Evolutionary conservation across 2,888 invertebrate species (phyloP), one percentile per base, ranked within the genome.

Genomic region (Cantharis nigra): DNA sequence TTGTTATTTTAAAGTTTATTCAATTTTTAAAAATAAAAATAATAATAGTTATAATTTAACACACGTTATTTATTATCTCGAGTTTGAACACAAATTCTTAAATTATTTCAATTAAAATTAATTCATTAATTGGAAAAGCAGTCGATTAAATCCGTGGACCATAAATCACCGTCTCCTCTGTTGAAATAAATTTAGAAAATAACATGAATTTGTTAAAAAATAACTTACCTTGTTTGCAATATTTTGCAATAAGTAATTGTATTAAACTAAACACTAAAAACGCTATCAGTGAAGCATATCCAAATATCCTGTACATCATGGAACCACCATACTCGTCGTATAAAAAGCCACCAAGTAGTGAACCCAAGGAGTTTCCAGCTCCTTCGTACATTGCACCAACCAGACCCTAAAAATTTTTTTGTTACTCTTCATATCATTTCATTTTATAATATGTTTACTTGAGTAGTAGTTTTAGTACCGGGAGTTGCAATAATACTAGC

Each of bases 331-430:
- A 49, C 0, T 85, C 84, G 13, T 91, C 89, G 84, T 94, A 93
- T 49, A 95, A 86, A 7, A 91, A 86, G 0, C 96, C 96, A n/a
- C 94, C 96, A 71, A 96, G 87, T 11, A 94, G 91, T 85, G 95
- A 96, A 62, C 96, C 96, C 11, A 93, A 86, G 0, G 96, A 94
- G 0, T 95, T 94, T 14, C 96, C 97, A 13, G 96, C 90, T 14
- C 97, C 97, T 89, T 97, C 97, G 86, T 96, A 97, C 69, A 96
- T 90, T 3, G 95, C 96, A n/a, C 97, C 96, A 28, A 96, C 94
- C 64, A 97, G 89, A 72, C 97, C 97, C 93, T 95, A 88, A 89
- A 28, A 14, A 78, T 75, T 74, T 63, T 49, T 33, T 28, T 20
- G 7, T 63, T 30, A 0, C 62, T n/a, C 13, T 13, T 30, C 23